Base-by-base conservation (phyloP, 2,797 vertebrate genomes). In the Helarctos malayanus region DNA sequence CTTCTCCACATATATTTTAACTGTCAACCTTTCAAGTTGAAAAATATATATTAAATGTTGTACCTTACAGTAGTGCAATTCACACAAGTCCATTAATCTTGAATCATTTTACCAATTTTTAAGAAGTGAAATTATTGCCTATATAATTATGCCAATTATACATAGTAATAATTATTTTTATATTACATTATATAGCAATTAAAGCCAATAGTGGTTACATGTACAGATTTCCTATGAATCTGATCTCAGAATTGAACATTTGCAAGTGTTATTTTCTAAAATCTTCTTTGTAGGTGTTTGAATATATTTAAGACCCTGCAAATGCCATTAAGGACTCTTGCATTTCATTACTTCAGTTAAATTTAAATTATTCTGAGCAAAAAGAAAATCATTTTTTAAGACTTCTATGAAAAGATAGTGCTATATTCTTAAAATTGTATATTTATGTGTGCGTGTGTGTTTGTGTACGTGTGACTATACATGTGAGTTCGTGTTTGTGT, bases 41-140 rank as follows among this genome's bases (percentile, higher is more conserved):
- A 97, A 97, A 85, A 89, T 87, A 69, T 45, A 49, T 87, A 73
- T 65, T 85, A 86, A 96, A 91, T 75, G 89, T 95, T 78, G 21
- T 56, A 75, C 19, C 45, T 91, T 96, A 71, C 3, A 82, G 45
- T 85, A 41, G 54, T 54, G 25, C 57, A 13, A 63, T 78, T 97
- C 71, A 92, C 85, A 49, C 2, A 95, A 92, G 38, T 61, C 35
- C 69, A 92, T 85, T 76, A 79, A 83, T 96, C 38, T 71, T 59
- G 45, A 95, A 91, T 93, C 12, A 80, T 79, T 96, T 96, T 54
- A 75, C 27, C 95, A 85, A 93, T 73, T 94, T 95, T 87, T 91
- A 95, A 63, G 69, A 89, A 90, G 57, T 75, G 14, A 65, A 94
- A 80, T 79, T 90, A 85, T 93, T 95, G 35, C 16, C 87, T 93